phyloP scores from a whole-genome alignment of 2,797 vertebrate genomes.

The Sciaenops ocellatus region DNA sequence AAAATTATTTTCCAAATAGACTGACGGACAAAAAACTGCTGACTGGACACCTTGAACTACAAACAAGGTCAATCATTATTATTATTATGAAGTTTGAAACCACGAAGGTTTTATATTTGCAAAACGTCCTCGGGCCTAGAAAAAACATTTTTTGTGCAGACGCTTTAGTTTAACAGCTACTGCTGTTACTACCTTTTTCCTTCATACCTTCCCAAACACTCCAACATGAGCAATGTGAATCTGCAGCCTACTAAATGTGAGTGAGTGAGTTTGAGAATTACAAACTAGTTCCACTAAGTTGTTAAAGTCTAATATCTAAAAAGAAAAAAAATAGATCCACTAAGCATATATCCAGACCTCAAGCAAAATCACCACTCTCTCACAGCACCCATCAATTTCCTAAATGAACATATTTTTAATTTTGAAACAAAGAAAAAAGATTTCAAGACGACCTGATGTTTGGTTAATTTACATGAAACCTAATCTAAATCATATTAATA shows the following conservation, averaged over 20 bases:
- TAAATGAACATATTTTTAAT: neutral
- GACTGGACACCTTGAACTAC: neutral
- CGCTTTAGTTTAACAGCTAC: neutral
- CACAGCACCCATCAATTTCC: too few relatives aligned
- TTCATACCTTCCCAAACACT: neutral
- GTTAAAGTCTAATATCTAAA: neutral
- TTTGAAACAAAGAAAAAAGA: neutral
- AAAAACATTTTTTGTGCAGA: neutral
- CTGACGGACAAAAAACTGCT: neutral
- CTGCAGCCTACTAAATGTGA: neutral
- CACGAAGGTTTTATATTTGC: conserved; percentile 3
- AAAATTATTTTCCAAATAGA: neutral
- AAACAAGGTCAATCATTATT: neutral
- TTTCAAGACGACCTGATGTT: neutral
- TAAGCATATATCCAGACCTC: neutral
- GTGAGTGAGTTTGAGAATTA: neutral
- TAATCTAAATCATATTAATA: neutral
- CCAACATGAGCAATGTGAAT: neutral
- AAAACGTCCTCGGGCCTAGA: neutral
- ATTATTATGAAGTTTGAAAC: neutral
- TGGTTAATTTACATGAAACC: too few relatives aligned
- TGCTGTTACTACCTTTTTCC: neutral
- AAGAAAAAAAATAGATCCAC: neutral
- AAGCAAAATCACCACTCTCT: neutral
- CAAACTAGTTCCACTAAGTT: neutral